These are phyloP conservation scores for Nymphalis urticae DNA, from an alignment of 2,888 invertebrate species.

Conservation along the genomic window DNA sequence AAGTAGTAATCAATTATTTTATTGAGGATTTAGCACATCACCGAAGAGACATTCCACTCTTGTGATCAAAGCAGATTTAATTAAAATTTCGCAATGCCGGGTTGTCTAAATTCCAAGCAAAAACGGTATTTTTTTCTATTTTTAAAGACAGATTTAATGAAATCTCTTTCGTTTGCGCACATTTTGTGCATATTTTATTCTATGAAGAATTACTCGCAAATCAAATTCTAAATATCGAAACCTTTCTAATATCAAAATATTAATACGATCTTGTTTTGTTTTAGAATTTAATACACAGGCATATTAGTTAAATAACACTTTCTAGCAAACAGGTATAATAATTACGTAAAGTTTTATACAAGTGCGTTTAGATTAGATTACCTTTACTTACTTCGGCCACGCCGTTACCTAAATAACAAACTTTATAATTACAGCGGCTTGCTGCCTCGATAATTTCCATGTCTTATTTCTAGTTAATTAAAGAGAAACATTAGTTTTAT, in stretches of 20 bases:
- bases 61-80: conserved; percentile 77
- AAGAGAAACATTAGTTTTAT: conserved; percentile 28
- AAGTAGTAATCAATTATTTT: conserved; percentile 51
- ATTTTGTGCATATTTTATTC: conserved; percentile 27
- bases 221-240: neutral
- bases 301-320: conserved; percentile 2
- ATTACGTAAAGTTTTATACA: conserved; percentile 26
- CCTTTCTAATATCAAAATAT: too few relatives aligned
- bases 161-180: conserved; percentile 54
- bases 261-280: too few relatives aligned
- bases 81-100: conserved; percentile 75
- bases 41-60: conserved; percentile 70
- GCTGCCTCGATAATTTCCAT: conserved; percentile 36
- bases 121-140: conserved; percentile 59
- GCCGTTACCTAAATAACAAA: conserved; percentile 38
- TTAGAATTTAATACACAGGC: neutral
- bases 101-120: conserved; percentile 74
- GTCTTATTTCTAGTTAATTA: conserved; percentile 39
- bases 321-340: conserved; percentile 6
- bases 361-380: conserved; percentile 25
- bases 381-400: conserved; percentile 34
- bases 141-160: conserved; percentile 63
- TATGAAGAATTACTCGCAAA: neutral
- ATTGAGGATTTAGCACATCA: conserved; percentile 67
- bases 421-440: conserved; percentile 40